Base-by-base conservation (phyloP, 2,113 vertebrate species). In the Serranochromis macrocephalus region DNA sequence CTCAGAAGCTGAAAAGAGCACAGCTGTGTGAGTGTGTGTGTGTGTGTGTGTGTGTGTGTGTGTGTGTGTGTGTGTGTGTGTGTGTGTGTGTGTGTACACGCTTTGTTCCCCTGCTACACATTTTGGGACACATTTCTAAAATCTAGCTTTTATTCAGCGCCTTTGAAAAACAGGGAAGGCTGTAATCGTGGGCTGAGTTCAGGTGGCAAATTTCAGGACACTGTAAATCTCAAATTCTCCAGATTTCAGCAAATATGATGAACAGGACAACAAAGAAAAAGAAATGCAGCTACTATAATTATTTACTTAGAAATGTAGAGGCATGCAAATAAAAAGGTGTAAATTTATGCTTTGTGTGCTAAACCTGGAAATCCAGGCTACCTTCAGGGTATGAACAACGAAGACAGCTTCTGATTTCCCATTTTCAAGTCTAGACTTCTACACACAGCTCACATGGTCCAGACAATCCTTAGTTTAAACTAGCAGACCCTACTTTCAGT, bases 341-440 rank as follows among this genome's bases (percentile, higher is more conserved):
- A n/a, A 38, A n/a, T 66, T 38, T 38, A 3, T 66, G 19, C 61
- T 66, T 38, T 38, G 33, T 12, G 19, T 38, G 61, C 61, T 1
- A 21, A 68, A 40, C 63, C 19, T 68, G 33, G 33, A 36, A 66
- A 38, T 12, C 9, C 17, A n/a, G 58, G 58, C 40, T 73, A 16
- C 40, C 2, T 45, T 24, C 40, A 73, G 2, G 24, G 40, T 73
- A 4, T 73, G 40, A 26, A 73, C 40, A 16, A 73, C 1, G 0
- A 73, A 0, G 21, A 17, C 68, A 0, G n/a, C 5, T 13, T 45
- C 36, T 0, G 36, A 71, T 7, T 21, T 68, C 33, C 7, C 36
- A 68, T 68, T 21, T 14, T 68, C 17, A 38, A 38, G 61, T 66
- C 63, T 40, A 40, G 36, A 24, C 63, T 2, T 71, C 63, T 0